These are phyloP conservation scores for Microcebus murinus DNA, from an alignment of 2,113 vertebrate genomes.

Conservation along the genomic window DNA sequence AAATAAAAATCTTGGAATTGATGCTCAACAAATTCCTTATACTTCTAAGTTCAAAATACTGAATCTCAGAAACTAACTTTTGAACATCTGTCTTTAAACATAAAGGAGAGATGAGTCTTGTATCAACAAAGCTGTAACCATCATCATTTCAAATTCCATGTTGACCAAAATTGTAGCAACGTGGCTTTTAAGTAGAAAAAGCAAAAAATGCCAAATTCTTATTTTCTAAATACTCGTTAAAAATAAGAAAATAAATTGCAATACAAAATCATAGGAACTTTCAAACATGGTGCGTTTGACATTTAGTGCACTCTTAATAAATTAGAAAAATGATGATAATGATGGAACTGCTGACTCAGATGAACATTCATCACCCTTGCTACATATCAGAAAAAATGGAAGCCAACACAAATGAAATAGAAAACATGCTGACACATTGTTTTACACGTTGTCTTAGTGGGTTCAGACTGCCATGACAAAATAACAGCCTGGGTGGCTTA, in stretches of 20 bases:
- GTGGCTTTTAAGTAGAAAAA: not conserved
- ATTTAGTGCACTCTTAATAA: not conserved
- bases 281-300: not conserved
- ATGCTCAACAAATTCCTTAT: not conserved
- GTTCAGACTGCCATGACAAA: not conserved
- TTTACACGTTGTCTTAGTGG: not conserved
- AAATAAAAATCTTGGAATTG: not conserved
- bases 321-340: not conserved
- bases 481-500: not conserved
- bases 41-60: not conserved
- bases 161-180: not conserved
- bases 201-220: not conserved
- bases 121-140: not conserved
- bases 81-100: slow-evolving; percentile 2
- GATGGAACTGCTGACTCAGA: not conserved
- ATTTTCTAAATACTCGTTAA: slow-evolving; percentile 4
- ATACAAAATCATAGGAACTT: not conserved
- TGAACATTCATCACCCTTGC: not conserved
- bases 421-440: not conserved
- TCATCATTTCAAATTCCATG: not conserved
- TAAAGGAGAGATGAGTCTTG: not conserved
- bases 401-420: not conserved
- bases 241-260: not conserved
- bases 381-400: not conserved
- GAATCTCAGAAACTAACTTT: not conserved